Base-by-base conservation (phyloP, 2,888 invertebrate species). In the Lissonota sp. region DNA sequence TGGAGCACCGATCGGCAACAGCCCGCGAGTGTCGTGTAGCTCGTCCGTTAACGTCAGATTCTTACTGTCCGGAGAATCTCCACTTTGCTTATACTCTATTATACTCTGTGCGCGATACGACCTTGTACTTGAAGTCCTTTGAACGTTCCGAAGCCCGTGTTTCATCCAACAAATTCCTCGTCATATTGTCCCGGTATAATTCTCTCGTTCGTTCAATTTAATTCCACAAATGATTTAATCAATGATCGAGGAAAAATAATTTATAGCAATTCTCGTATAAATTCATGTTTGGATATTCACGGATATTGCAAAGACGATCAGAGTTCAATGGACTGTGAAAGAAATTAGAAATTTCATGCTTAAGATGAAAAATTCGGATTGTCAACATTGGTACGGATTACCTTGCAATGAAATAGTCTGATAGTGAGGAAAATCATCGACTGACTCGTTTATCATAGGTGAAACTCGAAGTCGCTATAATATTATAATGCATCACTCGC, bases 21-120 rank as follows among this genome's bases (percentile, higher is more conserved):
- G 84, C 82, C 84, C 74, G 79, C 75, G 84, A 83, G 77, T 83
- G 82, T 80, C 83, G 60, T 83, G 86, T 85, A 84, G 74, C 86
- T 85, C 83, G 84, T 88, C 85, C 87, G 86, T 88, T 85, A 86
- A 84, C 85, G 83, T 85, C 86, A 73, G 83, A 86, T 84, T 85
- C 84, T 72, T 82, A 79, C 53, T 79, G 67, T 12, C 10, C 84
- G 82, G 86, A 63, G 84, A 82, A 78, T 85, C 86, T 84, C 84
- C 80, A 51, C 69, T 37, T 55, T 51, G 12, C 79, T 26, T 49
- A 55, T 55, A 51, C 63, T 60, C 67, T 49, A 70, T 64, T 77
- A 70, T 77, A 64, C 70, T 64, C 55, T 14, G 14, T 63, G 37
- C n/a, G 12, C 44, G 69, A 58, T 40, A 46, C 64, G 76, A 64